Conservation (phyloP, 2,113 vertebrate genomes). For the Pollachius pollachius region DNA sequence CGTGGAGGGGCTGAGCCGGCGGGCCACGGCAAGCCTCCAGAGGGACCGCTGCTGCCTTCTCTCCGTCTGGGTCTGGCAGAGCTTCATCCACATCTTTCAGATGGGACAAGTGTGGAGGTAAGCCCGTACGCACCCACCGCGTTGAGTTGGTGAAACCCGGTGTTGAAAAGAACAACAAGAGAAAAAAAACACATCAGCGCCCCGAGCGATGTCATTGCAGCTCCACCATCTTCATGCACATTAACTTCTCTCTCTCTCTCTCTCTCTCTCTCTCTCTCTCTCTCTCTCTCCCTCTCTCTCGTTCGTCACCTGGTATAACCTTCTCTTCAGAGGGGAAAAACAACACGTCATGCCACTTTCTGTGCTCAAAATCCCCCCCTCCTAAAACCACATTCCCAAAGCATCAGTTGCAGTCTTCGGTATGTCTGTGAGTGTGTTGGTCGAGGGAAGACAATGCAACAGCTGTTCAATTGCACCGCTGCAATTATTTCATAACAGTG, state of each 20-base stretch:
- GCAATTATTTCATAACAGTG: conserved; percentile 43
- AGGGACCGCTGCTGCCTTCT: conserved; percentile 87
- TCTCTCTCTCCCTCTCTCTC: conserved; percentile 12
- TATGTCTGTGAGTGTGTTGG: too few species aligned
- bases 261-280: conserved; percentile 8
- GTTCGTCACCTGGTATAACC: conserved; percentile 71
- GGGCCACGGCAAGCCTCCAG: conserved; percentile 68
- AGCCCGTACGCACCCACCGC: conserved; percentile 39
- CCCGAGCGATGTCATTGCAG: conserved; percentile 7
- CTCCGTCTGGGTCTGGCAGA: conserved; percentile 96
- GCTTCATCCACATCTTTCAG: conserved; percentile 93
- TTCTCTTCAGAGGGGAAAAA: conserved; percentile 42
- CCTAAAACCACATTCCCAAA: too few species aligned
- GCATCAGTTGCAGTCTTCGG: too few species aligned
- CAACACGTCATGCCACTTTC: conserved; percentile 37
- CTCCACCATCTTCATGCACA: background rate
- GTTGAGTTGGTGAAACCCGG: background rate
- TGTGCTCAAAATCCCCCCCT: conserved; percentile 17
- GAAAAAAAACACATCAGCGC: background rate
- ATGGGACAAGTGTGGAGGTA: conserved; percentile 98
- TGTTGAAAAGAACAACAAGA: background rate
- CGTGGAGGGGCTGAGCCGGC: conserved; percentile 92
- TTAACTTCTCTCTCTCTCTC: background rate
- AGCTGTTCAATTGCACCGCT: conserved; percentile 7
- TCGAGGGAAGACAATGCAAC: background rate